Evolutionary conservation across 2,888 invertebrate genomes (phyloP), one percentile per base, ranked within the genome.

Genomic region (Nomada fucata): DNA sequence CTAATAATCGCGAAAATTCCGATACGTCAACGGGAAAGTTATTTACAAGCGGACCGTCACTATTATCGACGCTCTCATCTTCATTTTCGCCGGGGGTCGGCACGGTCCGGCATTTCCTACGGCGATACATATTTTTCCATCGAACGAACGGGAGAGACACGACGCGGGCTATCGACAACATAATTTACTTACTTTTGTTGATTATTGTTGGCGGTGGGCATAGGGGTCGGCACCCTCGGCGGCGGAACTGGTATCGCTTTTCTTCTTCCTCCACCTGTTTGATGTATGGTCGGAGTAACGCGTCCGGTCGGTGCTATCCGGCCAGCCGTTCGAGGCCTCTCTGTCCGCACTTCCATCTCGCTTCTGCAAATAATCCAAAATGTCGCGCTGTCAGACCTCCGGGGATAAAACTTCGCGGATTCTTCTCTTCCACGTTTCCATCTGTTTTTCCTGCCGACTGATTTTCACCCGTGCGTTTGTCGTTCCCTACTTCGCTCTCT

Each of bases 181-280:
- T 73, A 82, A 79, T 77, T 73, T 80, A 88, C 91, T 93, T 90
- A 95, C 95, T 94, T 94, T 89, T 94, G 92, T 86, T 94, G 92
- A 90, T 94, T 94, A 89, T 94, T 94, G 89, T 94, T 94, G 59
- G 93, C 92, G 44, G 92, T 90, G 15, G 95, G 95, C 95, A 95
- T 95, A 2, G 95, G 95, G 61, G 95, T 95, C 52, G 95, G 95
- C 59, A 95, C 94, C 79, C 95, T 93, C 52, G 95, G 95, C 52
- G 95, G 95, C 76, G 94, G 94, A 44, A 95, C 95, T 1, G 95
- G 95, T 88, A 95, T 94, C 20, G 95, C 93, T 90, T 93, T 93
- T 73, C 93, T 91, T 81, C 92, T 90, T 80, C 90, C 92, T 79
- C 89, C 89, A 81, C 87, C 88, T 53, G 90, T 90, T 84, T 92